Base-by-base conservation (phyloP, 2,113 vertebrate species). In the Spermophilus dauricus region DNA sequence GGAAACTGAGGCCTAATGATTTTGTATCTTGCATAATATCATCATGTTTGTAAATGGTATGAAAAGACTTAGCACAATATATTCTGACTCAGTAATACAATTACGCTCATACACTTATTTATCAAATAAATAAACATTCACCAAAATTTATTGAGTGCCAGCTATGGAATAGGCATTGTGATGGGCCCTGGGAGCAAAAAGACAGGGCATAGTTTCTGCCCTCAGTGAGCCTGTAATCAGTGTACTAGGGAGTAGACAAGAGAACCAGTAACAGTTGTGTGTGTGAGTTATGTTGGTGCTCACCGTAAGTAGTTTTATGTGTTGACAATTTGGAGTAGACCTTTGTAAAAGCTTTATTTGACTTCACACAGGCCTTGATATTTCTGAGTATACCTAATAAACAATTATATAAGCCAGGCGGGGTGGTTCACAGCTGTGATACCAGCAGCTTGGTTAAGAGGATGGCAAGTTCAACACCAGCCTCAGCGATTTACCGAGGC, bases 351-450 rank as follows among this genome's bases (percentile, higher is more conserved):
- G 14, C n/a, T 82, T 51, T 48, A 32, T 63, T 89, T 93, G 53
- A 67, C 32, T 32, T 85, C 30, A 77, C 18, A 34, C 5, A 16
- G 13, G 16, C 14, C 76, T 92, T 80, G 28, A 20, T 86, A 86
- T 83, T 92, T 96, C 86, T 22, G 76, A 82, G 82, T 37, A 13
- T 77, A 26, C 61, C 56, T 76, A 77, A 81, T 80, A 84, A 73
- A 34, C 37, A 92, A 10, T 51, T 73, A 48, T 58, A 22, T 8
- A 22, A 22, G 20, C 56, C 7, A 5, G 56, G 20, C 20, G 24
- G 56, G 56, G 56, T 58, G 20, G 20, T 17, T 2, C 56, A 58
- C 20, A 8, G 20, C 20, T 22, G 56, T 58, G 22, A 58, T 58
- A 6, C 56, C 56, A 58, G 56, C 20, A 58, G 56, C 56, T 58